A percentile compares a stretch with the other conserved stretches of the same genome.
Evolutionary conservation across 2,797 vertebrate species (phyloP).

Genomic region (Acanthopagrus latus): DNA sequence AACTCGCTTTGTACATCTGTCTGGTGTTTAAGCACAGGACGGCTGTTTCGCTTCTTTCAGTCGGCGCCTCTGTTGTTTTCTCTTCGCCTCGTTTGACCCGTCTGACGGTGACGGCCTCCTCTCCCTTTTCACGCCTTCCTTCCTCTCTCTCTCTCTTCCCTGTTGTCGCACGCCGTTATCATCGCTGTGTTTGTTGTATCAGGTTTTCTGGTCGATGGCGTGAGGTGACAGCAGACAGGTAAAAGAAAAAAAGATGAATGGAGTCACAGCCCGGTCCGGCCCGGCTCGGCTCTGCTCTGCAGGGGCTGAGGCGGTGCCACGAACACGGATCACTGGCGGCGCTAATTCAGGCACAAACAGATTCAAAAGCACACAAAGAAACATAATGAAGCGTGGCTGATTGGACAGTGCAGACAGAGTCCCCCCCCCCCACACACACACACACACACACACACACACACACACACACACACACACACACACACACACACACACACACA

Average conservation of each 20-base stretch:
- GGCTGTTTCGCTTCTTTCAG: background rate
- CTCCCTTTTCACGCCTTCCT: background rate
- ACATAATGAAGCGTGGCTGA: constrained; percentile 65
- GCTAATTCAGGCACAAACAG: constrained; percentile 62
- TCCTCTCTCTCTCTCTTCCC: background rate
- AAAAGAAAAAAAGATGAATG: constrained; percentile 53
- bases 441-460: constrained; percentile 16
- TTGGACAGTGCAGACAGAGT: constrained; percentile 53
- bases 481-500: too few relatives aligned
- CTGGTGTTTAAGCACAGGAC: background rate
- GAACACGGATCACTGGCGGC: constrained; percentile 51
- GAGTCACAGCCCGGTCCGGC: constrained; percentile 21
- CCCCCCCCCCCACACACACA: background rate
- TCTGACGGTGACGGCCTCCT: constrained; percentile 9
- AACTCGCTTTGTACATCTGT: background rate
- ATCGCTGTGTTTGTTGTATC: constrained; percentile 21
- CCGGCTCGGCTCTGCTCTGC: too few relatives aligned
- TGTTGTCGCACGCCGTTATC: background rate
- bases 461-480: constrained; percentile 17
- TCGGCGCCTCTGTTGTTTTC: background rate
- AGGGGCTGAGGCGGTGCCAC: constrained; percentile 30
- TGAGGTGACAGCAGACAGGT: constrained; percentile 59
- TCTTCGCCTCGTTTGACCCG: constrained; percentile 7
- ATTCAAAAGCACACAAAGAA: constrained; percentile 62
- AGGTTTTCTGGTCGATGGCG: constrained; percentile 32